Evolutionary conservation across 2,888 invertebrate genomes (phyloP), one percentile per base, ranked within the genome.

Genomic region (Limenitis camilla): DNA sequence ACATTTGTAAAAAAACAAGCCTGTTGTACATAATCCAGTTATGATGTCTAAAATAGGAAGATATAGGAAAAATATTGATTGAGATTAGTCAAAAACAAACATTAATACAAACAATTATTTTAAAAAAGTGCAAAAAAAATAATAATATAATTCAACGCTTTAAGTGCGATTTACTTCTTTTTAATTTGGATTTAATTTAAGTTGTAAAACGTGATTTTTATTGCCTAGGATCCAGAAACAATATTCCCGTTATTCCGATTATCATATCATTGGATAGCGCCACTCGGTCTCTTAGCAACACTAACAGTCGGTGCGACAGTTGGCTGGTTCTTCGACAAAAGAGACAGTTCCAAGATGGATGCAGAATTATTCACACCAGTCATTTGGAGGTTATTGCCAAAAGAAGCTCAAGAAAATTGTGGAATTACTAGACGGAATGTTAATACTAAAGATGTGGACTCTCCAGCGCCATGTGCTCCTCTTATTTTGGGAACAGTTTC

Each of bases 231-330:
- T 48, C 81, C 88, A 5, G 74, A 76, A 61, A 67, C 74, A 33
- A 87, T 92, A 42, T 94, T 94, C 72, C 92, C 93, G 0, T 71
- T 94, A 9, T 95, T 94, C 78, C 91, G 93, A 7, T 68, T 95
- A 40, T 94, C 94, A 0, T 95, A 94, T 74, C 91, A 94, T 71
- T 95, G 94, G 94, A 92, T 94, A 53, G 92, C 94, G 36, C 92
- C 93, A 0, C 83, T 94, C 46, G 95, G 94, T 0, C 88, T 93
- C 0, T 45, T 89, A 0, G 89, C 91, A 0, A 93, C 93, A 0
- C 67, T 95, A 19, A 51, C 90, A 0, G 91, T 94, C 0, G 95
- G 95, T 0, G 81, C 90, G 2, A 63, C 92, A 10, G 91, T 92
- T n/a, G 87, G 86, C 3, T 81, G 71, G 68, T 57, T 75, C 19